Base-by-base conservation (phyloP, 2,113 vertebrate genomes). In the Colossoma macropomum region DNA sequence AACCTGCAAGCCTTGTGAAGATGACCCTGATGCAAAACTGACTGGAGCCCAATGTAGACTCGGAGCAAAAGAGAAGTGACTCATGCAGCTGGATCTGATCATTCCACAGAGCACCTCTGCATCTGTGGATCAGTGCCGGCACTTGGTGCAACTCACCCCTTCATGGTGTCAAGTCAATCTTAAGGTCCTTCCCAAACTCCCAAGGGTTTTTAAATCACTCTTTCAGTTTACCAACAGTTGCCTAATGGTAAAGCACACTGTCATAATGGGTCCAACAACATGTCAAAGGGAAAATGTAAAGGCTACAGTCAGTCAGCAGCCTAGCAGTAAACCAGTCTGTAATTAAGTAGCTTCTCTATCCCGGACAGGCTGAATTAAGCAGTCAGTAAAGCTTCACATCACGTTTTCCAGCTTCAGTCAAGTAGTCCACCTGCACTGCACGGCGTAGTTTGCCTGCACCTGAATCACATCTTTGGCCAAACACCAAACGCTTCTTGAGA, bases 111-210 rank as follows among this genome's bases (percentile, higher is more conserved):
- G 34, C 12, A n/a, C 34, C 23, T 15, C 34, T 23, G 66, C 66
- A 4, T 38, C 23, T 38, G 34, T n/a, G 66, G 32, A 69, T 38
- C 34, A 25, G 34, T 5, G 25, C 34, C 41, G 1, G 68, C 34
- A 45, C 68, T 45, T 71, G 8, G 34, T 71, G 68, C 27, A 71
- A 71, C 68, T 71, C 68, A 71, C 68, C 68, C 68, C 23, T 71
- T 71, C 68, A 71, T 71, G 34, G 38, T 71, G 68, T 71, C 30
- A 69, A 66, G 63, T 66, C 66, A 32, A 62, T 62, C 59, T 62
- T 62, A 25, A 62, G 34, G 68, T n/a, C 21, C 34, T 41, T 71
- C 38, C 38, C 21, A 15, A 71, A 45, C 34, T 71, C 68, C 68
- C n/a, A 62, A 71, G 41, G 38, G 34, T 41, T 71, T 23, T 69